phyloP scores from a whole-genome alignment of 2,888 invertebrate species.

The Petrolisthes cinctipes region DNA sequence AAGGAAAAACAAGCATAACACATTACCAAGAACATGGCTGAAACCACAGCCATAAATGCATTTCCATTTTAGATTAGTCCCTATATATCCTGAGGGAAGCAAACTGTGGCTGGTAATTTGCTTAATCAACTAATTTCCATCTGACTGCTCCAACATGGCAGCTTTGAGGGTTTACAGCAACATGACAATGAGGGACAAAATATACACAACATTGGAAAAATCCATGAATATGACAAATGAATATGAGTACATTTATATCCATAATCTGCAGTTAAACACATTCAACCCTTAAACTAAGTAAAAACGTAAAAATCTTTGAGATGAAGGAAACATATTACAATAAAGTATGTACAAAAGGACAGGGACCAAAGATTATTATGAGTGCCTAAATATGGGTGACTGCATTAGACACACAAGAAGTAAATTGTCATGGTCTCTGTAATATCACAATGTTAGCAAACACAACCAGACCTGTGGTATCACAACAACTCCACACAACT shows the following conservation, averaged over 20 bases:
- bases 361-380: constrained; percentile 54
- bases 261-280: constrained; percentile 58
- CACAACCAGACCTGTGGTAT: constrained; percentile 61
- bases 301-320: constrained; percentile 63
- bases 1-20: constrained; percentile 54
- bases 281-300: constrained; percentile 56
- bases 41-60: constrained; percentile 39
- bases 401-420: constrained; percentile 54
- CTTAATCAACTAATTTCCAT: constrained; percentile 39
- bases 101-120: constrained; percentile 35
- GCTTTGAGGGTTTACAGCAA: constrained; percentile 57
- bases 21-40: constrained; percentile 54
- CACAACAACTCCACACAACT: constrained; percentile 60
- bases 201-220: constrained; percentile 58
- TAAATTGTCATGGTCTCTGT: constrained; percentile 60
- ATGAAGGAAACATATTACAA: constrained; percentile 49
- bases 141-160: constrained; percentile 58
- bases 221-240: constrained; percentile 59
- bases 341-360: constrained; percentile 58
- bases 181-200: constrained; percentile 59
- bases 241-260: constrained; percentile 55
- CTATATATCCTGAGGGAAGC: constrained; percentile 48
- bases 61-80: constrained; percentile 17
- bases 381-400: constrained; percentile 54
- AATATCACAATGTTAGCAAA: constrained; percentile 61